phyloP scores from a whole-genome alignment of 2,797 vertebrate genomes.

The Acrossocheilus wenchowensis region DNA sequence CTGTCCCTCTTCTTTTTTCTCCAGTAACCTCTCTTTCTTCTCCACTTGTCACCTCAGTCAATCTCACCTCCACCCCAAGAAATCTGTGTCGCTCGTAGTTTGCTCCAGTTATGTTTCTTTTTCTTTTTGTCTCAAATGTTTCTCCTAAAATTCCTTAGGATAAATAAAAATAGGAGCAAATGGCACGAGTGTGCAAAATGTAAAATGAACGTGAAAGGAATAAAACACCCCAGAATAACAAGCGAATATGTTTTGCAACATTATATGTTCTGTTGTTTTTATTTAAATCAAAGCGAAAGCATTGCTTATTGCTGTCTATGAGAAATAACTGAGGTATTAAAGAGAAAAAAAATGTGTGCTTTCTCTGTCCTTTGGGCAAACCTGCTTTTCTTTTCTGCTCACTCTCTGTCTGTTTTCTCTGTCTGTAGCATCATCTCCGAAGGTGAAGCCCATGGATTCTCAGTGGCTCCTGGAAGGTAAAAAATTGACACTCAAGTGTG shows the following conservation, averaged over 20 bases:
- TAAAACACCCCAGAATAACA: background rate
- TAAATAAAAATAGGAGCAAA: background rate
- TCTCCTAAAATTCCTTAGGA: background rate
- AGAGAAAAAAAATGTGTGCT: background rate
- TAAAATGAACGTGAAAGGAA: background rate
- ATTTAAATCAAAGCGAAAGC: background rate
- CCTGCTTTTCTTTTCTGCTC: conserved; percentile 56
- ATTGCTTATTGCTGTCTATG: background rate
- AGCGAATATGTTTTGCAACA: background rate
- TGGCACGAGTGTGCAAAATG: background rate
- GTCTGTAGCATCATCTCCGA: conserved; percentile 85
- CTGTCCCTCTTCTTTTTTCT: conserved; percentile 47
- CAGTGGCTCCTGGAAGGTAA: conserved; percentile 89
- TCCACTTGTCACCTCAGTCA: conserved; percentile 50
- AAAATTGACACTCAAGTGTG: conserved; percentile 93
- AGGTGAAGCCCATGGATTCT: conserved; percentile 89
- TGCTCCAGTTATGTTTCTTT: background rate
- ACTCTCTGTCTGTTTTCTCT: conserved; percentile 58
- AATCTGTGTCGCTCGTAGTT: background rate
- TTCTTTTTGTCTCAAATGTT: background rate
- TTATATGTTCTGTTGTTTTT: background rate
- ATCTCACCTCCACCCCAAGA: background rate
- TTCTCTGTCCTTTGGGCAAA: conserved; percentile 8
- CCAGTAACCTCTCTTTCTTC: conserved; percentile 62
- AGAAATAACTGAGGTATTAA: background rate